Conservation (phyloP, 1,140 invertebrate species). For the Drosophila virilis region DNA sequence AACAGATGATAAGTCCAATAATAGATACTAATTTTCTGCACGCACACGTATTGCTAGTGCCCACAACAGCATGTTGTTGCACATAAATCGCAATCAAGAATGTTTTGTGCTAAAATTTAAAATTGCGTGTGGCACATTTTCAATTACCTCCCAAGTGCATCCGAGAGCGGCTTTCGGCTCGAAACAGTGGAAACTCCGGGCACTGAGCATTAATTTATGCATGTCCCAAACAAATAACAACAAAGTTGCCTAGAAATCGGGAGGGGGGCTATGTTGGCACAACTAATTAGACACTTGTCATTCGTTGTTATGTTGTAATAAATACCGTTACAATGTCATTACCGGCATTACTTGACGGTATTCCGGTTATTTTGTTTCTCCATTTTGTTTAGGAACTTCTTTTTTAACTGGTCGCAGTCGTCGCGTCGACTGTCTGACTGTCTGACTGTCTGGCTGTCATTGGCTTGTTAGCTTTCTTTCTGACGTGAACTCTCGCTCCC, state of each 20-base stretch:
- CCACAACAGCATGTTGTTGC: conserved; percentile 13
- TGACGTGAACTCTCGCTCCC: conserved; percentile 10
- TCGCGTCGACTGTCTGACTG: conserved; percentile 41
- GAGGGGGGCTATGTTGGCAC: conserved; percentile 51
- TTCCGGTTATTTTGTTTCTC: conserved; percentile 37
- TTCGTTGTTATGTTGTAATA: conserved; percentile 79
- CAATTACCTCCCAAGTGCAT: conserved; percentile 11
- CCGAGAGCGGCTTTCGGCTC: not conserved
- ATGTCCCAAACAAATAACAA: conserved; percentile 33
- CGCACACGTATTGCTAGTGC: not conserved
- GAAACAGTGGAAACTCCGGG: conserved; percentile 14
- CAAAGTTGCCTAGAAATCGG: not conserved
- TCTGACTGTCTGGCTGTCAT: conserved; percentile 1
- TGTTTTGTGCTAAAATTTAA: conserved; percentile 4
- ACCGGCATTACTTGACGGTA: conserved; percentile 72
- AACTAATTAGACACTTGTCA: conserved; percentile 81
- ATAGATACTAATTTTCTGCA: conserved; percentile 20
- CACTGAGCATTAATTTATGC: conserved; percentile 30
- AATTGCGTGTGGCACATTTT: conserved; percentile 26
- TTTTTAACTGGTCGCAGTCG: conserved; percentile 45
- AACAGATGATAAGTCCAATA: conserved; percentile 21
- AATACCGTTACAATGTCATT: conserved; percentile 82
- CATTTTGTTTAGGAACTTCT: conserved; percentile 25
- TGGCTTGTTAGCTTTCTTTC: conserved; percentile 7
- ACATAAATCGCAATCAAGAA: conserved; percentile 39